Conservation (phyloP, 2,888 invertebrate genomes). For the Trissolcus japonicus region DNA sequence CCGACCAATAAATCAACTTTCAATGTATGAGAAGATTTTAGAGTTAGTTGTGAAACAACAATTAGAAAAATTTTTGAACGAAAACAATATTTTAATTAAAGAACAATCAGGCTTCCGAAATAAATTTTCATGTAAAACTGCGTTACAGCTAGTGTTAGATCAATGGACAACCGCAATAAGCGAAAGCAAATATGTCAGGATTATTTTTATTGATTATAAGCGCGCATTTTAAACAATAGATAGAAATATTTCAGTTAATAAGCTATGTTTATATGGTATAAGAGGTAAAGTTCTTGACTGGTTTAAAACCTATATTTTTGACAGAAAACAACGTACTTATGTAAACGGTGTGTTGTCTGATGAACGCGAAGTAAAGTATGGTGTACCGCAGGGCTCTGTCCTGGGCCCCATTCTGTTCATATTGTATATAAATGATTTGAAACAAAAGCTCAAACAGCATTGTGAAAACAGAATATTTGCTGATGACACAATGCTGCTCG, state of each 20-base stretch:
- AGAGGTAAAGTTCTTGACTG: too few relatives aligned
- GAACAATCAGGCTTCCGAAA: slow-evolving; percentile 12
- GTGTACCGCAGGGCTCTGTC: too few relatives aligned
- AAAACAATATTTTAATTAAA: slow-evolving; percentile 6
- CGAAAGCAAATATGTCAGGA: neutral
- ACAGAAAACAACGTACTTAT: too few relatives aligned
- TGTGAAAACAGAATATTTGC: too few relatives aligned
- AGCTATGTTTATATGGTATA: too few relatives aligned
- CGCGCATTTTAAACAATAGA: slow-evolving; percentile 9
- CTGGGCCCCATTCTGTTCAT: too few relatives aligned
- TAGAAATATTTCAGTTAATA: neutral
- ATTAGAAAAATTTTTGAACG: neutral
- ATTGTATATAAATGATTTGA: too few relatives aligned
- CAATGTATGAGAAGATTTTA: slow-evolving; percentile 13
- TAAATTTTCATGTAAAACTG: slow-evolving; percentile 5
- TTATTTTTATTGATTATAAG: slow-evolving; percentile 13
- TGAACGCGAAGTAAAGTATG: too few relatives aligned
- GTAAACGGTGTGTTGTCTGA: too few relatives aligned
- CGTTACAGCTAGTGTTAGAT: slow-evolving; percentile 15
- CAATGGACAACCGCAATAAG: slow-evolving; percentile 9
- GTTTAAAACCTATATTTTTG: too few relatives aligned
- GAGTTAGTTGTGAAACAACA: slow-evolving; percentile 17
- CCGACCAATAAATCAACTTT: slow-evolving; percentile 18
- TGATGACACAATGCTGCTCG: too few relatives aligned
- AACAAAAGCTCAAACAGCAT: too few relatives aligned